Percentiles rank a stretch among this genome's conserved stretches.
Conservation (phyloP, 2,797 vertebrate genomes). For the Leptoclinus maculatus region DNA sequence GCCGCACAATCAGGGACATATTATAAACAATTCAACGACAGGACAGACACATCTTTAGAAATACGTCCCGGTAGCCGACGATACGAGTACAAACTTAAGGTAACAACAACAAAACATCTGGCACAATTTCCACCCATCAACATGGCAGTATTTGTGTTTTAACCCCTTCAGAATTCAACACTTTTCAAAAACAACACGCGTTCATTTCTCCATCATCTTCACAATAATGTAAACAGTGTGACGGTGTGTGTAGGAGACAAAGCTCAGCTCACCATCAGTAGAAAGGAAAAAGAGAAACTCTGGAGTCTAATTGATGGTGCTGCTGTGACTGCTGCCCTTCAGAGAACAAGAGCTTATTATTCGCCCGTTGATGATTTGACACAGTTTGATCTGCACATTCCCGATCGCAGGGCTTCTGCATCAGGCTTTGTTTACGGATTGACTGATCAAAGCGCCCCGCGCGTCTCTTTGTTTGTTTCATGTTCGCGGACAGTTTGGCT, state of each 20-base stretch:
- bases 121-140: constrained; percentile 42
- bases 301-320: constrained; percentile 80
- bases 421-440: constrained; percentile 80
- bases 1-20: constrained; percentile 53
- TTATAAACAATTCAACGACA: constrained; percentile 41
- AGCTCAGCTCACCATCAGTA: constrained; percentile 68
- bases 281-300: constrained; percentile 59
- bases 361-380: constrained; percentile 79
- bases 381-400: constrained; percentile 80
- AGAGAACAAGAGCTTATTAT: constrained; percentile 79
- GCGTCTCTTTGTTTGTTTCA: constrained; percentile 82
- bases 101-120: not conserved
- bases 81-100: constrained; percentile 19
- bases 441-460: constrained; percentile 83
- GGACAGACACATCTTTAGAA: constrained; percentile 24
- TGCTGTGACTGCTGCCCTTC: constrained; percentile 81
- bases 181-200: constrained; percentile 45
- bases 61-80: constrained; percentile 9
- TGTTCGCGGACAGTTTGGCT: constrained; percentile 77
- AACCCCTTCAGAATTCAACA: constrained; percentile 38
- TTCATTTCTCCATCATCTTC: constrained; percentile 53
- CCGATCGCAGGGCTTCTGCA: constrained; percentile 75
- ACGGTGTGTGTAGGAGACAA: constrained; percentile 57
- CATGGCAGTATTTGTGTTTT: constrained; percentile 41
- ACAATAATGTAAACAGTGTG: constrained; percentile 64